Base-by-base conservation (phyloP, 1,140 invertebrate species). In the Magallana gigas region DNA sequence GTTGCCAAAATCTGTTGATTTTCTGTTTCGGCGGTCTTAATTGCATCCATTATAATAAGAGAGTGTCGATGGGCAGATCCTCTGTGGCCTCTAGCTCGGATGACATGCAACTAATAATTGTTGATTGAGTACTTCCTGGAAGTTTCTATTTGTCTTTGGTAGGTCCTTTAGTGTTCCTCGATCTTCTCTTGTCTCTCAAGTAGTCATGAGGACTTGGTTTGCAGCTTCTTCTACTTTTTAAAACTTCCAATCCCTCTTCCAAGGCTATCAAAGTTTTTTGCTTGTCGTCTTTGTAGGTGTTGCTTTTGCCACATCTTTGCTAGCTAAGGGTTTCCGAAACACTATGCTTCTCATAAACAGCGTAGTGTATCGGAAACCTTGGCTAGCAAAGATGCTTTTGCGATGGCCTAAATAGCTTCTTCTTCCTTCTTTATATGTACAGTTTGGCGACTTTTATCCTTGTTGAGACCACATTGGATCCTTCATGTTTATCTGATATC, bases 1-100 rank as follows among this genome's bases (percentile, higher is more conserved):
- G 59, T 62, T 76, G 48, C 90, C 87, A 14, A 57, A 83, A 3
- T 85, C 87, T 83, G 89, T 1, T 76, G 88, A 68, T 68, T 86
- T 86, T 1, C 85, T 81, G 48, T 71, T 84, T 86, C 80, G 11
- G 86, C 57, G 18, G 14, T 60, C 59, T 85, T 86, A n/a, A 86
- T 88, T 23, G 80, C 84, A 56, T 36, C 16, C n/a, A 86, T 80
- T 16, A 89, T 62, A 83, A 57, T 57, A 57, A 64, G 81, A 80
- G 23, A 71, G n/a, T 87, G 56, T 82, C 84, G 9, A 89, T 84
- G 18, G 85, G 57, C 9, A 89, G 23, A 7, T 84, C 59, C 8
- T 71, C 18, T 4, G 11, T 56, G n/a, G 86, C 23, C 18, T 58
- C 81, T 36, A 2, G 48, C 36, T 85, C 84, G 56, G 29, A 14